A percentile compares a stretch with the other conserved stretches of the same genome.
Evolutionary conservation across 2,797 vertebrate genomes (phyloP).

Genomic region (Leptodactylus fallax): DNA sequence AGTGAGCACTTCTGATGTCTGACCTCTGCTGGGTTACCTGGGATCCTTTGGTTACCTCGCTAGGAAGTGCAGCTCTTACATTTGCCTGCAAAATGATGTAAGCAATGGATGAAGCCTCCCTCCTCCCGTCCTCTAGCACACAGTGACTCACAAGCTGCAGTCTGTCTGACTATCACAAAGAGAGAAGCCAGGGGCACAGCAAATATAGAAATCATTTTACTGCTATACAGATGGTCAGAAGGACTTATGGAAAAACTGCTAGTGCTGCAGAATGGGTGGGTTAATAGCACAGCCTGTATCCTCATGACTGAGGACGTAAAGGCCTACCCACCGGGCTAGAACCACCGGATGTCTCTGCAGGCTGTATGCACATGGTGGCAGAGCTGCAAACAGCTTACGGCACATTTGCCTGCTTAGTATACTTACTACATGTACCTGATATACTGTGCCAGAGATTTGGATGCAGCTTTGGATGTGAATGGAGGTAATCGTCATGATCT

Average conservation of each 20-base stretch:
- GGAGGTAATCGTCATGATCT: background rate
- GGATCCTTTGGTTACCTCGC: too few relatives aligned
- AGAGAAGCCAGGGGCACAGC: background rate
- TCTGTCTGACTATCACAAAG: background rate
- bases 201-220: background rate
- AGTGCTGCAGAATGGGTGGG: background rate
- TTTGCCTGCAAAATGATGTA: constrained; percentile 32
- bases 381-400: background rate
- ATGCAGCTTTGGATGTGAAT: background rate
- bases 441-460: background rate
- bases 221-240: background rate
- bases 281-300: background rate
- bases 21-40: background rate
- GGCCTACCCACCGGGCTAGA: background rate
- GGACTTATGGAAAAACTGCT: background rate
- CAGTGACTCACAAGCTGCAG: constrained; percentile 19
- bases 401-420: too few relatives aligned
- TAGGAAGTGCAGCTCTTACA: background rate
- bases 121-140: background rate
- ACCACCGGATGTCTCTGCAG: background rate
- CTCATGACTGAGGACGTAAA: background rate
- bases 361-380: background rate
- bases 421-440: background rate
- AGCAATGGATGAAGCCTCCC: background rate
- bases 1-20: background rate